Evolutionary conservation across 1,140 invertebrate species (phyloP), one percentile per base, ranked within the genome.

Genomic region (Episyrphus balteatus): DNA sequence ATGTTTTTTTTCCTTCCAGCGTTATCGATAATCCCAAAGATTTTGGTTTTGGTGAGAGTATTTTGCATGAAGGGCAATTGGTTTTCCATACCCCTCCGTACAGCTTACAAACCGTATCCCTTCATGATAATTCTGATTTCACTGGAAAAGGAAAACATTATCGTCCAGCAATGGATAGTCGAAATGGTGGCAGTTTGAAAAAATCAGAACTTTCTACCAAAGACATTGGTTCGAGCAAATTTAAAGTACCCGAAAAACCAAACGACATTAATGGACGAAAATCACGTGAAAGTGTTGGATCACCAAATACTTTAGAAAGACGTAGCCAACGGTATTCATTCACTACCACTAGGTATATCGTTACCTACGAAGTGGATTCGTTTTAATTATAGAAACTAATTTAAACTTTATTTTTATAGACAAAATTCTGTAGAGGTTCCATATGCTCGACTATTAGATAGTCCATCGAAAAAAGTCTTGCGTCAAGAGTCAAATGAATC

Each of bases 21-120:
- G 66, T 68, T 17, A 58, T 68, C 10, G 63, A 62, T 26, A 72
- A 72, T 41, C 70, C 71, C n/a, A 75, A 74, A 33, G 75, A 78
- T 57, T 77, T 73, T 60, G 90, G 90, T 0, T 97, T 91, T 67
- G 93, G 92, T 3, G 92, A 97, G 63, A 96, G 92, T 62, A 83
- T 97, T 54, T 72, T 98, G 10, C 86, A 93, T 59, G 80, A 84
- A 42, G 81, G 82, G 34, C 84, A 89, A 61, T 70, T 94, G n/a
- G 83, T 97, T 21, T 93, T 94, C 66, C 85, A 92, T 51, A 89
- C 88, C 1, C 85, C 87, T 0, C 88, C 88, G 0, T 91, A 91
- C 55, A 86, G 84, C 53, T 75, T 82, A 17, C 77, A 83, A 51
- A 81, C 86, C 55, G 81, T 88, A n/a, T 80, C 80, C 30, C 68